A percentile compares a stretch with the other conserved stretches of the same genome.
Conservation (phyloP, 2,888 invertebrate genomes). For the Odontocerum albicorne region DNA sequence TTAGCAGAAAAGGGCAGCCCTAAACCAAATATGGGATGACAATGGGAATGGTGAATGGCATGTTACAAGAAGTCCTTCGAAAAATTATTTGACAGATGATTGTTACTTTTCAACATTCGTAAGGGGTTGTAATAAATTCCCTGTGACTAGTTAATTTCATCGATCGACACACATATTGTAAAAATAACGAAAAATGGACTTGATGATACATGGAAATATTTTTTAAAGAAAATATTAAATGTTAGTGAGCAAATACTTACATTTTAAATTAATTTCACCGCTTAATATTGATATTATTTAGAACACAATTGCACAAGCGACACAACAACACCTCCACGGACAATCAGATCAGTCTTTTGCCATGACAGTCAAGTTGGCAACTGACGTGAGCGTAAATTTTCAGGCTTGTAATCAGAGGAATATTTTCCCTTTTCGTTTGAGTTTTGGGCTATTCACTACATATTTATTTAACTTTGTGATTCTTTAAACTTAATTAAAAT, state of each 20-base stretch:
- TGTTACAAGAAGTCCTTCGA: no score
- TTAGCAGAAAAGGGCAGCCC: no score
- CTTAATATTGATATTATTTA: conserved; percentile 11
- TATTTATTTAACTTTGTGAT: no score
- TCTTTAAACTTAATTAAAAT: no score
- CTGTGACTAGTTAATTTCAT: conserved; percentile 24
- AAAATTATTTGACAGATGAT: not conserved
- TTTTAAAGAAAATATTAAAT: not conserved
- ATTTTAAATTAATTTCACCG: conserved; percentile 13
- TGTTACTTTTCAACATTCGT: not conserved
- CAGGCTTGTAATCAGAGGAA: conserved; percentile 4
- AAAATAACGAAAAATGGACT: not conserved
- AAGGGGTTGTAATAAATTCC: conserved; percentile 25
- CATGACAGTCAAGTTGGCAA: conserved; percentile 32
- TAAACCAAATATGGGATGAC: no score
- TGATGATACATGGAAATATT: not conserved
- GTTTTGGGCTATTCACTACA: no score
- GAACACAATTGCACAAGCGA: conserved; percentile 18
- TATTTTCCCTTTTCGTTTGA: no score
- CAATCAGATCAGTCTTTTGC: conserved; percentile 30
- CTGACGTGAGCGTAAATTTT: conserved; percentile 11
- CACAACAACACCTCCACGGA: conserved; percentile 22
- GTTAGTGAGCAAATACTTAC: conserved; percentile 10
- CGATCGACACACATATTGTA: conserved; percentile 29
- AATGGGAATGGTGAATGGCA: no score